These are phyloP conservation scores for Ceraclea dissimilis DNA, from an alignment of 2,888 invertebrate species.

Conservation along the genomic window DNA sequence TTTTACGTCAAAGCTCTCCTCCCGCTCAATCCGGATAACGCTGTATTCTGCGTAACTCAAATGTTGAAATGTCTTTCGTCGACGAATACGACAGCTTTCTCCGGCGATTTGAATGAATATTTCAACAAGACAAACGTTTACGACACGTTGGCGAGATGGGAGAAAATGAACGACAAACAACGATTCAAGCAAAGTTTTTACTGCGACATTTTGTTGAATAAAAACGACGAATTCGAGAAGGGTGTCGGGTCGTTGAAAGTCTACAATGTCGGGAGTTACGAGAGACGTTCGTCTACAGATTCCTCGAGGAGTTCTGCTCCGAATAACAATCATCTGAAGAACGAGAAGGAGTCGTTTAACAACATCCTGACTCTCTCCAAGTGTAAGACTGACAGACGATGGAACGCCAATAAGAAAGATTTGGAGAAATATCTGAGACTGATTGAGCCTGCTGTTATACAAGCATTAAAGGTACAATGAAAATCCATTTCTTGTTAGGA, in stretches of 20 bases:
- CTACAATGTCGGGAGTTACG: not conserved
- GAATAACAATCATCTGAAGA: slow-evolving; percentile 37
- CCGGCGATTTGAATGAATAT: slow-evolving; percentile 20
- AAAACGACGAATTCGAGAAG: slow-evolving; percentile 1
- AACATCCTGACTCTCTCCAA: slow-evolving; percentile 43
- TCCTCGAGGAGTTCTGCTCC: slow-evolving; percentile 9
- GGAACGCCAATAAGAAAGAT: slow-evolving; percentile 46
- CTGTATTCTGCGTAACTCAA: slow-evolving; percentile 72
- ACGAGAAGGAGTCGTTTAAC: slow-evolving; percentile 37
- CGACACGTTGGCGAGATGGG: slow-evolving; percentile 3
- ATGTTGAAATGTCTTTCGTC: slow-evolving; percentile 68
- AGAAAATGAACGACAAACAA: slow-evolving; percentile 9
- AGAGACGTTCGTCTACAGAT: slow-evolving; percentile 6
- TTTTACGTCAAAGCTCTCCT: slow-evolving; percentile 67
- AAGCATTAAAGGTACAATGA: slow-evolving; percentile 81
- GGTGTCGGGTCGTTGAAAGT: slow-evolving; percentile 7
- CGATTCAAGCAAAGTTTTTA: slow-evolving; percentile 15
- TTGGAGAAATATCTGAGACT: slow-evolving; percentile 76
- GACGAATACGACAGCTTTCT: slow-evolving; percentile 52
- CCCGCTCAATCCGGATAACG: slow-evolving; percentile 57
- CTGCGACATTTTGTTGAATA: slow-evolving; percentile 17
- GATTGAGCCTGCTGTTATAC: slow-evolving; percentile 93
- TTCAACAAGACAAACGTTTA: slow-evolving; percentile 4
- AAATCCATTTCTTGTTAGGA: too few relatives aligned
- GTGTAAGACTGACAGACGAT: slow-evolving; percentile 42